A percentile compares a stretch with the other conserved stretches of the same genome.
These are phyloP conservation scores for Dicrurus megarhynchus DNA, from an alignment of 2,113 vertebrate species.

Conservation along the genomic window DNA sequence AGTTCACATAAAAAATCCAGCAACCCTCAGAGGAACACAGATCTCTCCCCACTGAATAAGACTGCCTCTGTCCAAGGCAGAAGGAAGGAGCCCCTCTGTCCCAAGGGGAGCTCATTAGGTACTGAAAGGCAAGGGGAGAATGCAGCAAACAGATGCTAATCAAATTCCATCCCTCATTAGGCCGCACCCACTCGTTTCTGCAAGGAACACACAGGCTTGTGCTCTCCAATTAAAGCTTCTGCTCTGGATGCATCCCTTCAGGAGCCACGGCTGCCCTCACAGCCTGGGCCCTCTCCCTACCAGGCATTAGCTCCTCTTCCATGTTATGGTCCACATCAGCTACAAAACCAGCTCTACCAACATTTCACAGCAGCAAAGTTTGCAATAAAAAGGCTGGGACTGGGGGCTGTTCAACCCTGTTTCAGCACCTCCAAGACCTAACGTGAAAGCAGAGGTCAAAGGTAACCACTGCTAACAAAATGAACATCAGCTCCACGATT, in stretches of 20 bases:
- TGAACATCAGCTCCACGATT: neutral
- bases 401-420: neutral
- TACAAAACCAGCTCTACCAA: neutral
- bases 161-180: neutral
- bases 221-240: neutral
- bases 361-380: neutral
- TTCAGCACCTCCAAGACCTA: neutral
- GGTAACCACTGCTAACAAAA: neutral
- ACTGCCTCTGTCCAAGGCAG: neutral
- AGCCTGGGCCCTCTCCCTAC: neutral
- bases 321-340: neutral
- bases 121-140: neutral
- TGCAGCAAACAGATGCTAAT: neutral
- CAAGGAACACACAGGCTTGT: neutral
- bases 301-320: neutral
- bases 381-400: neutral
- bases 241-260: neutral
- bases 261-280: neutral
- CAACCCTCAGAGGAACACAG: neutral
- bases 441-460: neutral
- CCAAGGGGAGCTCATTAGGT: neutral
- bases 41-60: neutral
- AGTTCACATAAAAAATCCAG: neutral
- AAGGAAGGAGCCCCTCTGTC: neutral
- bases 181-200: fast-evolving